Percentiles rank a stretch among this genome's conserved stretches.
Evolutionary conservation across 2,888 invertebrate genomes (phyloP).

Genomic region (Synanthedon tipuliformis): DNA sequence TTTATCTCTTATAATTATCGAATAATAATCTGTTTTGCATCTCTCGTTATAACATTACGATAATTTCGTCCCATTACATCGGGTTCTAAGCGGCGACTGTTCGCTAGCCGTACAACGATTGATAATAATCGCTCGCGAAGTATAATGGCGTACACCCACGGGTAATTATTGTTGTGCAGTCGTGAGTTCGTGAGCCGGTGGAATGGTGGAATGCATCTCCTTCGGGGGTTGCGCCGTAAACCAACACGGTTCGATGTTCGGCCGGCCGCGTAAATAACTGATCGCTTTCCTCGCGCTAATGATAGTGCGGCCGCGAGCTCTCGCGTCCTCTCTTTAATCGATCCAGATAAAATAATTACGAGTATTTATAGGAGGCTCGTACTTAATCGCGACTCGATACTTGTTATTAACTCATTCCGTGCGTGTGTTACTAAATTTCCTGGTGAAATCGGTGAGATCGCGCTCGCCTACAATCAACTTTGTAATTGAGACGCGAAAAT

Average conservation of each 20-base stretch:
- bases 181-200: constrained; percentile 68
- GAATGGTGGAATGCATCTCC: constrained; percentile 69
- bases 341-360: constrained; percentile 63
- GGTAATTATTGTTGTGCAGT: constrained; percentile 70
- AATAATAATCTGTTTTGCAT: constrained; percentile 69
- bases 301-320: constrained; percentile 54
- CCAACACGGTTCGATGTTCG: constrained; percentile 47
- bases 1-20: constrained; percentile 67
- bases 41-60: constrained; percentile 67
- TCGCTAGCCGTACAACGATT: constrained; percentile 60
- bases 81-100: constrained; percentile 65
- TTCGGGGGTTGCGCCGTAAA: constrained; percentile 69
- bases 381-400: constrained; percentile 48
- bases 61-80: constrained; percentile 66
- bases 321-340: constrained; percentile 52
- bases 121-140: constrained; percentile 70
- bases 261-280: constrained; percentile 60
- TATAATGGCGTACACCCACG: constrained; percentile 71
- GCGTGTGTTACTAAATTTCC: constrained; percentile 37
- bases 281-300: constrained; percentile 65
- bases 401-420: constrained; percentile 36
- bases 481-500: constrained; percentile 25
- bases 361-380: constrained; percentile 55
- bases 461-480: constrained; percentile 34
- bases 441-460: constrained; percentile 41